Conservation (phyloP, 1,140 invertebrate genomes). For the Argopecten irradians region DNA sequence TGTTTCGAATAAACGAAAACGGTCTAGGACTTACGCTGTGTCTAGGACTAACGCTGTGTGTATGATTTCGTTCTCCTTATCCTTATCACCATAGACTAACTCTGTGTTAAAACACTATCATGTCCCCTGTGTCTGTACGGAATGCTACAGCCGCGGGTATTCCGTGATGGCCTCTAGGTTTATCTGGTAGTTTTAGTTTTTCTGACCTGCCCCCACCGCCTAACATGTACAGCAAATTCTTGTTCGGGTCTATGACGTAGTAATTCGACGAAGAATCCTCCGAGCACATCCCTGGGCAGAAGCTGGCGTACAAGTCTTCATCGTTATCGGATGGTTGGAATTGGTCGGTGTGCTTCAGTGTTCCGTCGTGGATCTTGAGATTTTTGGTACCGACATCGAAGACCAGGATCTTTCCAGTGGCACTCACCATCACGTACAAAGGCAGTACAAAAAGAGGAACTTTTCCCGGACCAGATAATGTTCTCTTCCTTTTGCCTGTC, state of each 20-base stretch:
- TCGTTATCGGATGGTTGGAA: background rate
- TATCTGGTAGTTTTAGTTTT: background rate
- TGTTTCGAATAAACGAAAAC: too few relatives aligned
- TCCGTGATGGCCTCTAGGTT: background rate
- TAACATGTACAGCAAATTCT: background rate
- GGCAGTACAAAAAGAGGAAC: background rate
- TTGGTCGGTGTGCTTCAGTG: background rate
- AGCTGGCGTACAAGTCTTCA: background rate
- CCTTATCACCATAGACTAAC: too few relatives aligned
- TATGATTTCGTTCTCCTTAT: too few relatives aligned
- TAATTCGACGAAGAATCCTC: background rate
- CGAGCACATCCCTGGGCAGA: background rate
- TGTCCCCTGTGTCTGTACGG: background rate
- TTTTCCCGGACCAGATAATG: background rate
- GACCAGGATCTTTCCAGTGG: background rate
- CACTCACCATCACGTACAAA: background rate
- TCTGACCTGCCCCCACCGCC: background rate
- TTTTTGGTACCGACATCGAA: background rate
- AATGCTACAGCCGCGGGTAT: background rate
- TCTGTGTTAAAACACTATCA: background rate
- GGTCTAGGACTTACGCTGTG: too few relatives aligned
- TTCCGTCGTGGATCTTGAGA: background rate
- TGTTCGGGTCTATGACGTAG: background rate
- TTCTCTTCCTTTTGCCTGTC: background rate
- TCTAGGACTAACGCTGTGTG: too few relatives aligned